These are phyloP conservation scores for Gallinago solitaria DNA, from an alignment of 2,797 vertebrate genomes.

Conservation along the genomic window DNA sequence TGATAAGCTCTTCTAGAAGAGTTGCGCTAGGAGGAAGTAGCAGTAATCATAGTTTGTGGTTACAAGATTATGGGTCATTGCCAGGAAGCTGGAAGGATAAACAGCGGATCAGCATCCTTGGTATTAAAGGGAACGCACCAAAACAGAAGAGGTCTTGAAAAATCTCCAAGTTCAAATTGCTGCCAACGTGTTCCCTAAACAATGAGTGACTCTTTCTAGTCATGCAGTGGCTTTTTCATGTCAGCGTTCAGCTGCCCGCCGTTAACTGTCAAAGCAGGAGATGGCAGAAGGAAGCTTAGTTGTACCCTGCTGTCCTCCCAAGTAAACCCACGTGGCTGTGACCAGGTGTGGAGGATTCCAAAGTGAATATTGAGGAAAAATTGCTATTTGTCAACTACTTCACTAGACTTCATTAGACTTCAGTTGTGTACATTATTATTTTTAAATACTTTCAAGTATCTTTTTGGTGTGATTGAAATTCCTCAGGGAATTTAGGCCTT, in stretches of 20 bases:
- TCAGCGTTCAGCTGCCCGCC: not conserved
- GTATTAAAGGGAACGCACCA: not conserved
- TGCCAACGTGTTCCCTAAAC: not conserved
- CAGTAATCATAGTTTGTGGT: slow-evolving; percentile 27
- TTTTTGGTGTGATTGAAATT: not conserved
- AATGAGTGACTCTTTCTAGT: not conserved
- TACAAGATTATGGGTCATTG: slow-evolving; percentile 17
- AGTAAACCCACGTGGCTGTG: not conserved
- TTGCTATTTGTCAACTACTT: not conserved
- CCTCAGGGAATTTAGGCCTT: not conserved
- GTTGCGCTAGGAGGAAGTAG: slow-evolving; percentile 20
- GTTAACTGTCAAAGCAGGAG: not conserved
- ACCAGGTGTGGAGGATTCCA: not conserved
- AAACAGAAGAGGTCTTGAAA: slow-evolving; percentile 19
- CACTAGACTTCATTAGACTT: not conserved
- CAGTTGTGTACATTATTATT: not conserved
- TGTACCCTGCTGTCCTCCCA: not conserved
- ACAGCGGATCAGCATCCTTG: not conserved
- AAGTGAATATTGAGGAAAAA: not conserved
- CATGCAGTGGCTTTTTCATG: not conserved
- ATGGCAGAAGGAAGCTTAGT: not conserved
- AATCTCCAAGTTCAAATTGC: not conserved
- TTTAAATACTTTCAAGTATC: not conserved
- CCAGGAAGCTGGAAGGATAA: slow-evolving; percentile 16
- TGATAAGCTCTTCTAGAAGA: slow-evolving; percentile 42